phyloP scores from a whole-genome alignment of 2,113 vertebrate species.

The Astur gentilis region DNA sequence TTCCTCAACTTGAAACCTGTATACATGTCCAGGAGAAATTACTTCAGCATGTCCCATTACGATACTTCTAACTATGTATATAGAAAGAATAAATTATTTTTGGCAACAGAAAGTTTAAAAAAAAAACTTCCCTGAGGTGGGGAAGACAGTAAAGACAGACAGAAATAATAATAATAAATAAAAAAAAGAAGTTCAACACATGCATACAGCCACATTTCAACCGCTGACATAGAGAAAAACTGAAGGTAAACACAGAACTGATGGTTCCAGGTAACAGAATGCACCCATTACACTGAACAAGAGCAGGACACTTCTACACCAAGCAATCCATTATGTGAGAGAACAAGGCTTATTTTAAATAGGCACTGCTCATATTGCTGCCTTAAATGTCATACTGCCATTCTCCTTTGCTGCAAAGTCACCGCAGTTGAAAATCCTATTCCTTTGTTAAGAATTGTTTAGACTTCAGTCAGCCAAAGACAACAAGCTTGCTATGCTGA shows the following conservation, averaged over 20 bases:
- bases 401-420: not conserved
- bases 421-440: not conserved
- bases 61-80: not conserved
- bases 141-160: not conserved
- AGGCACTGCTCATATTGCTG: not conserved
- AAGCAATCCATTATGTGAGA: not conserved
- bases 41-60: not conserved
- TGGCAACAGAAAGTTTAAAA: not conserved
- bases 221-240: not conserved
- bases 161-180: not conserved
- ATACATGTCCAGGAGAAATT: not conserved
- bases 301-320: not conserved
- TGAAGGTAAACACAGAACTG: not conserved
- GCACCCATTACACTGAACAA: not conserved
- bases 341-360: not conserved
- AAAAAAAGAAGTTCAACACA: not conserved
- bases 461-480: not conserved
- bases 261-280: not conserved
- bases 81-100: not conserved
- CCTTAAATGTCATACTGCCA: not conserved
- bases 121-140: not conserved
- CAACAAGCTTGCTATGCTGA: not conserved
- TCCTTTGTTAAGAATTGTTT: not conserved
- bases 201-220: not conserved
- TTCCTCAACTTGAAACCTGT: not conserved